Conservation (phyloP, 2,113 vertebrate species). For the Laticauda colubrina region DNA sequence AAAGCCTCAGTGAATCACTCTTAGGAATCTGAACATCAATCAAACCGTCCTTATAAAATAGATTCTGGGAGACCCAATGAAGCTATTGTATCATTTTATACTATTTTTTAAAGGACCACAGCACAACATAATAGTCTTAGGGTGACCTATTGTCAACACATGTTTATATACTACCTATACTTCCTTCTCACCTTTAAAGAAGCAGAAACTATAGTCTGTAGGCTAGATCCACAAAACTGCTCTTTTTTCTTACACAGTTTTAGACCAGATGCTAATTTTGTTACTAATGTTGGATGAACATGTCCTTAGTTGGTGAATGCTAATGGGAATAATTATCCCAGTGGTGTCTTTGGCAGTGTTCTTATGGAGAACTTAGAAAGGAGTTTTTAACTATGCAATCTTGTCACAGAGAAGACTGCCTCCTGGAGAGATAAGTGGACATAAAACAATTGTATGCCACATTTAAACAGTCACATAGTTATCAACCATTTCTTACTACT, state of each 20-base stretch:
- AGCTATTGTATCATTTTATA: neutral
- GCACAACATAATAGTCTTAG: neutral
- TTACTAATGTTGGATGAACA: conserved; percentile 48
- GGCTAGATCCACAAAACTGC: conserved; percentile 31
- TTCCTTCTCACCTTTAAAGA: neutral
- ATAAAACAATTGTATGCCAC: conserved; percentile 34
- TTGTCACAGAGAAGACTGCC: conserved; percentile 20
- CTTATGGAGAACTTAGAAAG: conserved; percentile 15
- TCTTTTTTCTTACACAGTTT: conserved; percentile 46
- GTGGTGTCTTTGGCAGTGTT: conserved; percentile 18
- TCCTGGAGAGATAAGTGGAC: neutral
- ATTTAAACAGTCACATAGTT: conserved; percentile 25
- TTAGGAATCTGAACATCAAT: neutral
- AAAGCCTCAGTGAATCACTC: neutral
- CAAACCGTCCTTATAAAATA: neutral
- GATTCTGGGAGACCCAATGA: neutral
- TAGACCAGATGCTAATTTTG: conserved; percentile 33
- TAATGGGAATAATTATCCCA: conserved; percentile 36
- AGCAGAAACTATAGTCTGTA: neutral
- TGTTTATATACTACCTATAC: neutral
- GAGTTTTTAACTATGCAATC: neutral
- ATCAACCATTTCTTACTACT: neutral
- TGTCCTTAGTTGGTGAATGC: conserved; percentile 27
- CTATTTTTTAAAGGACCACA: neutral
- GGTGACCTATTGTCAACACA: neutral